Evolutionary conservation across 2,888 invertebrate genomes (phyloP), one percentile per base, ranked within the genome.

Genomic region (Caradrina clavipalpis): DNA sequence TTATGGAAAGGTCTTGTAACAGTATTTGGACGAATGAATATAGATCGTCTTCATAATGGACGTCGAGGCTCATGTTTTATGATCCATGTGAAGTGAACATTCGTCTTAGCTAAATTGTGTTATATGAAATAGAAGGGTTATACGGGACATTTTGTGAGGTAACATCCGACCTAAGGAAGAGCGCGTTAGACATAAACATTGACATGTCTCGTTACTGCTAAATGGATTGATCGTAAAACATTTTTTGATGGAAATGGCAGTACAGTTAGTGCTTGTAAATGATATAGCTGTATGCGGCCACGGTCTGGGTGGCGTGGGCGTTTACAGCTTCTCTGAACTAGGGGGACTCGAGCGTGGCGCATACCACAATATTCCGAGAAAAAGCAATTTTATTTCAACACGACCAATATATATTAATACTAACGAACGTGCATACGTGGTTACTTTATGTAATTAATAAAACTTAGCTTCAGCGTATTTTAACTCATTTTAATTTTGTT

Each of bases 31-130:
- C 76, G 81, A 87, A 91, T 88, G 86, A 87, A 89, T 86, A 89
- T 85, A 85, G 84, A 89, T 88, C 68, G 85, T 80, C 69, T 68
- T 76, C 81, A 78, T 85, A 87, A 81, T 86, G 85, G 78, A 82
- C 71, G 62, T 70, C 61, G 70, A 84, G 77, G 77, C 82, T 80
- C 71, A 68, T 80, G 77, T 88, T 92, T 92, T 90, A 92, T 87
- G 85, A 84, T 82, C 68, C 80, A 78, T 77, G 83, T 83, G 81
- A 88, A 88, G 85, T 83, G 81, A 85, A 75, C 87, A 87, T 91
- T 89, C 88, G 83, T 92, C 89, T 88, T 84, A 86, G 81, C 88
- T 79, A 91, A 91, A 90, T 91, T 89, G 85, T 88, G 87, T 87
- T 91, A 91, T 86, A 88, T 86, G 85, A 80, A 78, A 80, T 78